Percentiles rank a stretch among this genome's conserved stretches.
Conservation (phyloP, 2,113 vertebrate genomes). For the Microtus ochrogaster region DNA sequence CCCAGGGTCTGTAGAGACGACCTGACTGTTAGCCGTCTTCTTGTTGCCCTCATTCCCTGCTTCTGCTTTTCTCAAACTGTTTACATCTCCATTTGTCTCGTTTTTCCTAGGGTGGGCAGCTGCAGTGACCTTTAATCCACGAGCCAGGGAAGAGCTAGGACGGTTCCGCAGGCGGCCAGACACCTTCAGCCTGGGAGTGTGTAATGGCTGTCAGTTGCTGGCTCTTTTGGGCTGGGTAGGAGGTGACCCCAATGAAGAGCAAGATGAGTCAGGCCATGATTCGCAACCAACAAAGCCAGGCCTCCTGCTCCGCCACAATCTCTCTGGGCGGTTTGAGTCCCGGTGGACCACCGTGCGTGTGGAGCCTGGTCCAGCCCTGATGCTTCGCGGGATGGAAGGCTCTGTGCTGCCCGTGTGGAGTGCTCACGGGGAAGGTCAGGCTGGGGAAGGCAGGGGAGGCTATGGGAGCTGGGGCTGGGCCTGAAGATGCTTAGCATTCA, state of each 20-base stretch:
- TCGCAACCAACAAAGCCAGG: constrained; percentile 66
- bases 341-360: constrained; percentile 92
- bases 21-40: neutral
- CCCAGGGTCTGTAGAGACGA: neutral
- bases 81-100: neutral
- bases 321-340: constrained; percentile 93
- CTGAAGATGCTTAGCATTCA: neutral
- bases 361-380: constrained; percentile 89
- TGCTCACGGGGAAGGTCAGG: constrained; percentile 93
- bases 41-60: neutral
- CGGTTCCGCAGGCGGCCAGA: constrained; percentile 89
- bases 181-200: constrained; percentile 94
- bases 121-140: constrained; percentile 89
- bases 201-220: constrained; percentile 95
- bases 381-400: constrained; percentile 93
- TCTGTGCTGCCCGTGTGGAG: constrained; percentile 94
- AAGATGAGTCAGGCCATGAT: rapidly evolving
- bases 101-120: constrained; percentile 92
- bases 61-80: neutral
- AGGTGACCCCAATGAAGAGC: neutral
- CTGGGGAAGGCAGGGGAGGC: rapidly evolving
- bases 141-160: constrained; percentile 88
- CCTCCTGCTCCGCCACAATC: constrained; percentile 91
- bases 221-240: constrained; percentile 94
- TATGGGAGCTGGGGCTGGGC: too few species aligned